Evolutionary conservation across 2,888 invertebrate species (phyloP).

Genomic region (Esperia sulphurella): DNA sequence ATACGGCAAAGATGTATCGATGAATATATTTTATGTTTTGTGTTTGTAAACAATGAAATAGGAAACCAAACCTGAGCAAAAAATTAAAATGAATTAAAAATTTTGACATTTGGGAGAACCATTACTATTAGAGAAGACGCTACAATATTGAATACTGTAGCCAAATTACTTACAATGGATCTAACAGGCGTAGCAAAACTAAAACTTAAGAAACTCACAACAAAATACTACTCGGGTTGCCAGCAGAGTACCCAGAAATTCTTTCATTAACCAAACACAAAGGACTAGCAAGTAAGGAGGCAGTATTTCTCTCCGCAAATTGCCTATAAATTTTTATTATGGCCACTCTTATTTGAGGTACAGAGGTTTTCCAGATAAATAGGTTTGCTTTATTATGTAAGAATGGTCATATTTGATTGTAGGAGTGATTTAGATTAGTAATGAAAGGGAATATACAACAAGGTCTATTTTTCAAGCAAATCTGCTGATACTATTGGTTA

Average conservation of each 20-base stretch:
- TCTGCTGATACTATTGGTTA: no score
- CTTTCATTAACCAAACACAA: constrained; percentile 71
- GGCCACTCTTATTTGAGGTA: constrained; percentile 69
- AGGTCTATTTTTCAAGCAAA: no score
- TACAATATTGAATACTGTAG: background rate
- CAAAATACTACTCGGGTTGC: background rate
- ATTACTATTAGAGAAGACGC: background rate
- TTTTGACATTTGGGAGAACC: no score
- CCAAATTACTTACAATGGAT: background rate
- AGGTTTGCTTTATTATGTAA: constrained; percentile 55
- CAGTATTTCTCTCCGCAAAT: constrained; percentile 66
- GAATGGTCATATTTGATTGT: constrained; percentile 45
- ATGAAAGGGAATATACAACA: no score
- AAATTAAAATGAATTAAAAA: no score
- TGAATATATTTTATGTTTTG: no score
- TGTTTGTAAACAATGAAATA: no score
- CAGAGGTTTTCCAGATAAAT: constrained; percentile 65
- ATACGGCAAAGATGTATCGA: no score
- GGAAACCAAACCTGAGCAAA: no score
- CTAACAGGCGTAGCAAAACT: background rate
- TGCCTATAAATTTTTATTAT: constrained; percentile 77
- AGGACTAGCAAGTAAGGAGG: constrained; percentile 45
- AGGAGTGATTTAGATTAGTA: constrained; percentile 2
- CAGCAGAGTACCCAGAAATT: constrained; percentile 23
- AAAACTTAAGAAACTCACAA: background rate